These are phyloP conservation scores for Exocentrus adspersus DNA, from an alignment of 2,888 invertebrate species.

Conservation along the genomic window DNA sequence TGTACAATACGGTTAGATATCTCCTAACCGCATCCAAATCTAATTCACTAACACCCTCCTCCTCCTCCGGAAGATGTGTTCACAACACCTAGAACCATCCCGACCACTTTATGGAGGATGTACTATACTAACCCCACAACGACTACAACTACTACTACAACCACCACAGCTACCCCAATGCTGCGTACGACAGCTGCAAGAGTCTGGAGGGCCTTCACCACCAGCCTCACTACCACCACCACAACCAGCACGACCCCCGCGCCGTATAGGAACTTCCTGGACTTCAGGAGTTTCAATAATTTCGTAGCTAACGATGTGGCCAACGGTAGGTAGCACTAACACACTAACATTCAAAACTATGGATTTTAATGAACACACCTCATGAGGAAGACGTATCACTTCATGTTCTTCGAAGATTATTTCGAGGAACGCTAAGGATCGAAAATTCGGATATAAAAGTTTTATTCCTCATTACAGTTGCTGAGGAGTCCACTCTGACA, in stretches of 20 bases:
- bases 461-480: slow-evolving; percentile 49
- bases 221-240: slow-evolving; percentile 38
- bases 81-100: slow-evolving; percentile 56
- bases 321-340: slow-evolving; percentile 51
- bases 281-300: slow-evolving; percentile 61
- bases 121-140: slow-evolving; percentile 49
- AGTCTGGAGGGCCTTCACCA: slow-evolving; percentile 61
- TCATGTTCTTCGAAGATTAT: no score
- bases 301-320: slow-evolving; percentile 54
- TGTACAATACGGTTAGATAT: no score
- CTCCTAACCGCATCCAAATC: no score
- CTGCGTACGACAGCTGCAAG: slow-evolving; percentile 56
- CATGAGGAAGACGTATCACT: no score
- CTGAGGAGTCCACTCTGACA: slow-evolving; percentile 47
- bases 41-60: slow-evolving; percentile 7
- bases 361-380: no score
- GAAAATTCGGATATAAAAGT: no score
- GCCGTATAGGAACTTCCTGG: slow-evolving; percentile 57
- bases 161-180: slow-evolving; percentile 39
- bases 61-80: slow-evolving; percentile 47
- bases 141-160: slow-evolving; percentile 49
- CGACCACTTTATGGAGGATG: slow-evolving; percentile 49
- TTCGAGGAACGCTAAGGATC: no score
- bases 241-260: slow-evolving; percentile 29
- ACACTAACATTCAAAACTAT: no score